These are phyloP conservation scores for Drosophila subsilvestris DNA, from an alignment of 2,888 invertebrate species.

Conservation along the genomic window DNA sequence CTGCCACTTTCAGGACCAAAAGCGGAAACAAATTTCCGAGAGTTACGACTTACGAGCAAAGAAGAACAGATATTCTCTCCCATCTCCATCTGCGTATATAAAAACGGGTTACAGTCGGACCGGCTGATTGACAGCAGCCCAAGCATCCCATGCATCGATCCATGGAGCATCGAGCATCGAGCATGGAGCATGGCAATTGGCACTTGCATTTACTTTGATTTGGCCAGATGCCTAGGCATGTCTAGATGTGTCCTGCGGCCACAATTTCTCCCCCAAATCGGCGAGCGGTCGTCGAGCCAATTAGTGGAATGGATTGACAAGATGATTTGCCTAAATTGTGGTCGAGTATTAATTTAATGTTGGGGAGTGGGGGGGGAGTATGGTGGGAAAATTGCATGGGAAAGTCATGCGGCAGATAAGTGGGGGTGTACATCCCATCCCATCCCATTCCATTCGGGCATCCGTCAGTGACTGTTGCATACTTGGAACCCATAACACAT, in stretches of 20 bases:
- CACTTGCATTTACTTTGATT: slow-evolving; percentile 76
- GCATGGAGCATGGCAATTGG: slow-evolving; percentile 68
- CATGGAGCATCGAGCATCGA: neutral
- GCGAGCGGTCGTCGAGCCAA: slow-evolving; percentile 40
- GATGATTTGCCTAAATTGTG: slow-evolving; percentile 58
- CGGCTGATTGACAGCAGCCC: slow-evolving; percentile 65
- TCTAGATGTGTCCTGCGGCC: slow-evolving; percentile 56
- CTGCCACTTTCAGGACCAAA: slow-evolving; percentile 51
- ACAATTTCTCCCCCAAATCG: slow-evolving; percentile 28
- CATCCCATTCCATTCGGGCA: neutral
- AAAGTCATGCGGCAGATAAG: slow-evolving; percentile 36
- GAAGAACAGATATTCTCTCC: neutral
- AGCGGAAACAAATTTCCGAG: slow-evolving; percentile 73
- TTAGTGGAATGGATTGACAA: slow-evolving; percentile 60
- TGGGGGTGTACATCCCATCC: slow-evolving; percentile 2
- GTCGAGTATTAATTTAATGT: slow-evolving; percentile 41
- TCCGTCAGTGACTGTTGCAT: slow-evolving; percentile 11
- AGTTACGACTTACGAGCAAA: slow-evolving; percentile 59
- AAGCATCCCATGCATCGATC: neutral
- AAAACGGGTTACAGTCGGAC: slow-evolving; percentile 54
- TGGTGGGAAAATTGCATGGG: slow-evolving; percentile 45
- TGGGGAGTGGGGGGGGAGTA: neutral
- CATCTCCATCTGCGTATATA: slow-evolving; percentile 10
- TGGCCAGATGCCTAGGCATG: slow-evolving; percentile 51
- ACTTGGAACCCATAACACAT: slow-evolving; percentile 65